Conservation (phyloP, 2,888 invertebrate species). For the Ceriagrion tenellum region DNA sequence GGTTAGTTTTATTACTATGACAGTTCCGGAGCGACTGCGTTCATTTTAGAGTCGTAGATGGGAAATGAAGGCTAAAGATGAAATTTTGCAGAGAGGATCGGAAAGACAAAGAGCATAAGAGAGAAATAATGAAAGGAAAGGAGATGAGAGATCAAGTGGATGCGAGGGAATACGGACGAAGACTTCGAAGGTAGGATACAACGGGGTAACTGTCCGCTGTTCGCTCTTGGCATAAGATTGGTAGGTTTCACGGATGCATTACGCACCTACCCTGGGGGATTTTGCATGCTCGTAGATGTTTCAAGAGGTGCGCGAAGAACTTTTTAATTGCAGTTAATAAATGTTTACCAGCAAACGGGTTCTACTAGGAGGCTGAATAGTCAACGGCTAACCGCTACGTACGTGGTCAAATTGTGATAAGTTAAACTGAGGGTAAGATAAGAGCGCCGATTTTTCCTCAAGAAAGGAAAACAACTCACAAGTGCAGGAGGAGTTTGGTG, state of each 20-base stretch:
- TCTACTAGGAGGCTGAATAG: not conserved
- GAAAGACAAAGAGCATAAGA: not conserved
- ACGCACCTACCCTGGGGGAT: not conserved
- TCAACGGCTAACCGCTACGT: not conserved
- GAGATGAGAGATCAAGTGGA: not conserved
- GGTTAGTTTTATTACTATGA: not conserved
- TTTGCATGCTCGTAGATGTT: slow-evolving; percentile 42
- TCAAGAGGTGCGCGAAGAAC: slow-evolving; percentile 19
- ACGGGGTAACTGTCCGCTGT: not conserved
- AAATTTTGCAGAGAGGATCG: not conserved
- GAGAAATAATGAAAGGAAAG: not conserved
- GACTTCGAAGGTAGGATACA: not conserved
- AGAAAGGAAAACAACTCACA: not conserved
- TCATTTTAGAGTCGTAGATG: not conserved
- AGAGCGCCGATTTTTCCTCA: not conserved
- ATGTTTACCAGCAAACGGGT: not conserved
- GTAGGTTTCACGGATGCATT: slow-evolving; percentile 1
- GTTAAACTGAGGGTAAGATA: not conserved
- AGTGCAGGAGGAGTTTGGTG: not conserved
- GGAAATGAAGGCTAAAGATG: not conserved
- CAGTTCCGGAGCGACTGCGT: not conserved
- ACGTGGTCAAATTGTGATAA: not conserved
- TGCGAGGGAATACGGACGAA: not conserved
- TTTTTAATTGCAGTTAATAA: slow-evolving; percentile 16
- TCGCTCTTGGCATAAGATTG: not conserved